Base-by-base conservation (phyloP, 1,140 invertebrate species). In the Sinonovacula constricta region DNA sequence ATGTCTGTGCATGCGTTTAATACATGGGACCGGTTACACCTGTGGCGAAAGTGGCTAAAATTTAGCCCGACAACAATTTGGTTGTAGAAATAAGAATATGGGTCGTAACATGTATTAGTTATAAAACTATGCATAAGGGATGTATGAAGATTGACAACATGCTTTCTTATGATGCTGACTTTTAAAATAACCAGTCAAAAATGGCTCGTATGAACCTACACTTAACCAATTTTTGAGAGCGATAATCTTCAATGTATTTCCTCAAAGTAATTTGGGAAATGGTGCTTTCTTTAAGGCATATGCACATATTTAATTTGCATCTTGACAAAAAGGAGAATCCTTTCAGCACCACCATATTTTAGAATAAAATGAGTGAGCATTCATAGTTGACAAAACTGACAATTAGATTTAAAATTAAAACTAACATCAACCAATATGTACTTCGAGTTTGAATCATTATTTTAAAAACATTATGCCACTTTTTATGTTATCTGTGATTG, bases 211-310 rank as follows among this genome's bases (percentile, higher is more conserved):
- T n/a, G n/a, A n/a, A n/a, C n/a, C n/a, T n/a, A n/a, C n/a, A n/a
- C n/a, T n/a, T n/a, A n/a, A n/a, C n/a, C 53, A 56, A 18, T 56
- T 56, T 56, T 56, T 56, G n/a, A 56, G 53, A 56, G 53, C 53
- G 53, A 56, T 56, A 18, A 56, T 56, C 53, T 56, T 56, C n/a
- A 56, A n/a, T n/a, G n/a, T n/a, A n/a, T n/a, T n/a, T 56, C 53
- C 53, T 56, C 26, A 56, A 56, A 56, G 53, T 56, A 56, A 56
- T 56, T 56, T 56, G 5, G 53, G 26, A 56, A 56, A 56, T 18
- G 53, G 18, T 56, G n/a, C n/a, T 56, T 22, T 56, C n/a, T n/a
- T n/a, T n/a, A n/a, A n/a, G n/a, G n/a, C n/a, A n/a, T n/a, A n/a
- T n/a, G n/a, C n/a, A n/a, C n/a, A n/a, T n/a, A n/a, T 56, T 56